phyloP scores from a whole-genome alignment of 1,140 invertebrate species.

The Chironomus tepperi region DNA sequence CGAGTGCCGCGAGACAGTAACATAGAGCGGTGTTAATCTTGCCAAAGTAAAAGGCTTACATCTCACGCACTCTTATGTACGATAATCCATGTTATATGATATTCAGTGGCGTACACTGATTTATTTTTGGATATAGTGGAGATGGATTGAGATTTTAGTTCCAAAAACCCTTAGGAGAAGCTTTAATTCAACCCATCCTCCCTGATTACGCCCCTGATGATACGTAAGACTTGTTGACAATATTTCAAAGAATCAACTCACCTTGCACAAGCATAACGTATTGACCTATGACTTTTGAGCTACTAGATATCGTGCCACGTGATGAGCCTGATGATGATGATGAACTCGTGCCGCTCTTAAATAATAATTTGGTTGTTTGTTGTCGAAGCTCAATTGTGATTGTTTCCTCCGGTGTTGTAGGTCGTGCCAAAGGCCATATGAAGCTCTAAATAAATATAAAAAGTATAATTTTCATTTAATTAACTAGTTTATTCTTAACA shows the following conservation, averaged over 20 bases:
- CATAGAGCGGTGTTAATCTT: no score
- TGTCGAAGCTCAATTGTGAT: slow-evolving; percentile 57
- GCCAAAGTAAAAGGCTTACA: no score
- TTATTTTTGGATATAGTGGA: no score
- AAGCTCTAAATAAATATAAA: slow-evolving; percentile 48
- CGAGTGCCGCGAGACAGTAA: no score
- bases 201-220: no score
- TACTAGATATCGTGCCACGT: slow-evolving; percentile 29
- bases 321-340: slow-evolving; percentile 26
- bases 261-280: slow-evolving; percentile 31
- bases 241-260: slow-evolving; percentile 4
- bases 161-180: no score
- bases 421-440: slow-evolving; percentile 60
- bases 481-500: background rate
- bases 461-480: slow-evolving; percentile 20
- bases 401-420: slow-evolving; percentile 57
- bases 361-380: slow-evolving; percentile 40
- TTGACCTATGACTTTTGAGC: slow-evolving; percentile 31
- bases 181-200: no score
- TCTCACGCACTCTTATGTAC: no score
- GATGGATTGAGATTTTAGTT: no score
- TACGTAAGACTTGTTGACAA: no score
- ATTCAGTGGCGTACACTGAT: no score
- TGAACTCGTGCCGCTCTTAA: slow-evolving; percentile 28
- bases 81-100: no score